A percentile compares a stretch with the other conserved stretches of the same genome.
phyloP scores from a whole-genome alignment of 2,888 invertebrate species.

The Octodonta nipae region DNA sequence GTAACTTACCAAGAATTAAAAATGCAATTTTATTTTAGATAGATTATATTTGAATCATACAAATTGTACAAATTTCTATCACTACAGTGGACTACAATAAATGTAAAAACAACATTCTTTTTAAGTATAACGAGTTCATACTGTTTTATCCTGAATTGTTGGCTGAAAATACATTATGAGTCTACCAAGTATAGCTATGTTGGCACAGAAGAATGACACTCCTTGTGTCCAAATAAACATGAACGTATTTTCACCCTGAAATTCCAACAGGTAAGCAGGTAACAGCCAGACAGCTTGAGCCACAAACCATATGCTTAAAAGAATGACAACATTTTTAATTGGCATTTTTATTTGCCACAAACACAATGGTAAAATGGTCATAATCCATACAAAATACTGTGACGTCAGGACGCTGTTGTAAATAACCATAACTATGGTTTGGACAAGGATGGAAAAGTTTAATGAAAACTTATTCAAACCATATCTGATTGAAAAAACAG shows the following conservation, averaged over 20 bases:
- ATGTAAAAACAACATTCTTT: too few species aligned
- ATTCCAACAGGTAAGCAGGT: conserved; percentile 86
- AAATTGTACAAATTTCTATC: conserved; percentile 5
- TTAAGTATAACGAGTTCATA: conserved; percentile 5
- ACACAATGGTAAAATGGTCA: conserved; percentile 74
- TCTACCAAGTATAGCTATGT: conserved; percentile 45
- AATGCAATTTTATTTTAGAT: too few species aligned
- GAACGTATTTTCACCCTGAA: conserved; percentile 71
- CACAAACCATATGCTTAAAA: conserved; percentile 48
- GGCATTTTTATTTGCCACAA: conserved; percentile 54
- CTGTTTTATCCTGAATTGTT: conserved; percentile 13
- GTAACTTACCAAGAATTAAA: too few species aligned
- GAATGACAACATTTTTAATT: conserved; percentile 36
- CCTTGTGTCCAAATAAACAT: conserved; percentile 73
- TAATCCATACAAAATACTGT: conserved; percentile 94
- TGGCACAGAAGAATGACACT: conserved; percentile 69
- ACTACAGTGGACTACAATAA: conserved; percentile 1
- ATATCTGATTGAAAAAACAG: conserved; percentile 53
- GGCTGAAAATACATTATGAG: conserved; percentile 30
- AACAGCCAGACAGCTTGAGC: conserved; percentile 79
- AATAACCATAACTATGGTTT: conserved; percentile 77
- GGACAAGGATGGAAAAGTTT: conserved; percentile 69
- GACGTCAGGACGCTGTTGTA: conserved; percentile 95
- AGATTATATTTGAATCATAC: too few species aligned
- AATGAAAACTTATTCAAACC: conserved; percentile 54